A percentile compares a stretch with the other conserved stretches of the same genome.
phyloP scores from a whole-genome alignment of 2,888 invertebrate genomes.

The Lacanobia wlatinum region DNA sequence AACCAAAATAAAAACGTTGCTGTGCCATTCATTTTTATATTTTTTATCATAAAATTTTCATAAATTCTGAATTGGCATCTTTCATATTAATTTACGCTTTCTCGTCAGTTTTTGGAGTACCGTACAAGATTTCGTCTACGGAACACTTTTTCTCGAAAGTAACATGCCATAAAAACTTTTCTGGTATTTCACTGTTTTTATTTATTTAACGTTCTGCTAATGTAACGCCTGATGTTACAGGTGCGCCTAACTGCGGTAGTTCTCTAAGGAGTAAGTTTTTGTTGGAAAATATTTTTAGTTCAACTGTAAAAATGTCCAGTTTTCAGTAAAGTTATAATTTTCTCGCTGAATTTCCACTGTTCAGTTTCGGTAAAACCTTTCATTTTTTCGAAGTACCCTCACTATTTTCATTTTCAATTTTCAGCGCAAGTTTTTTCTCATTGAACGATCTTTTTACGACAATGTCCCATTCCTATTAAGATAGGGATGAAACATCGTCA shows the following conservation, averaged over 20 bases:
- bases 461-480: constrained; percentile 45
- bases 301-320: background rate
- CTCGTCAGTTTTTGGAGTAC: background rate
- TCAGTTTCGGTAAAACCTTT: background rate
- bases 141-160: background rate
- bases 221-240: constrained; percentile 33
- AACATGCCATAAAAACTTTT: background rate
- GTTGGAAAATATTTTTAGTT: constrained; percentile 7
- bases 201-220: constrained; percentile 23
- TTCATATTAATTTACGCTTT: too few species aligned
- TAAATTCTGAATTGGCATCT: too few species aligned
- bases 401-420: constrained; percentile 42
- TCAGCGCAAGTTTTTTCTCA: constrained; percentile 16
- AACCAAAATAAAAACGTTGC: too few species aligned
- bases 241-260: constrained; percentile 38
- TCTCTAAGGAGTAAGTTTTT: constrained; percentile 19
- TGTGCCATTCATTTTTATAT: too few species aligned
- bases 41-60: too few species aligned
- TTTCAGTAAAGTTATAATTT: background rate
- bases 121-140: background rate
- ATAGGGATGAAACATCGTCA: constrained; percentile 46
- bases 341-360: background rate
- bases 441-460: constrained; percentile 32
- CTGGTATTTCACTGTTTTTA: constrained; percentile 19
- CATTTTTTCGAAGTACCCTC: background rate